phyloP scores from a whole-genome alignment of 2,113 vertebrate genomes.

The Eulemur rufifrons region DNA sequence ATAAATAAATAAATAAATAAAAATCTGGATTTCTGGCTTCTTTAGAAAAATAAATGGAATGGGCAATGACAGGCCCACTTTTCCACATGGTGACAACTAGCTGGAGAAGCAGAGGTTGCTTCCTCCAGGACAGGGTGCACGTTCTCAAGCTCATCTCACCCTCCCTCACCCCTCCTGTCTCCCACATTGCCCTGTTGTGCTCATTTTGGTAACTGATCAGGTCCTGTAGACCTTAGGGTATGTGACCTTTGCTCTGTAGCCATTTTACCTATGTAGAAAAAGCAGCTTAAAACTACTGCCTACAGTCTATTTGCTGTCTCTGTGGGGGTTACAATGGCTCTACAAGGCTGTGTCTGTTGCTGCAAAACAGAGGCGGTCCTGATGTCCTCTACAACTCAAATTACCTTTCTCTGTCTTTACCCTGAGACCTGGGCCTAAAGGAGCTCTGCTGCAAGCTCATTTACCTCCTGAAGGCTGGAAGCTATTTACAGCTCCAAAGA shows the following conservation, averaged over 20 bases:
- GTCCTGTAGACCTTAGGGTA: background rate
- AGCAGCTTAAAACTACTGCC: background rate
- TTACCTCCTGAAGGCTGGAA: conserved; percentile 52
- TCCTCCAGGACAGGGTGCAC: background rate
- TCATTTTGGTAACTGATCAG: background rate
- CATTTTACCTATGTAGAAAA: background rate
- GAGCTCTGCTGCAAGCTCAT: conserved; percentile 7
- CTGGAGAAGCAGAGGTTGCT: background rate
- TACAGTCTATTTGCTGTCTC: background rate
- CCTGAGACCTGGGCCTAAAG: background rate
- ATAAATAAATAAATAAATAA: background rate
- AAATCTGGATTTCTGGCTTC: background rate
- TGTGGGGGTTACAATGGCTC: background rate
- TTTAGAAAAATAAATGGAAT: background rate
- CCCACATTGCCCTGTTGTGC: background rate
- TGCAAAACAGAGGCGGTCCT: background rate
- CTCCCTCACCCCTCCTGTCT: background rate
- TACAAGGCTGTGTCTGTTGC: background rate
- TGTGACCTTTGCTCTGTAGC: background rate
- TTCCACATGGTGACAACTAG: background rate
- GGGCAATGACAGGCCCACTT: background rate
- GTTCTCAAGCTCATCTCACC: background rate
- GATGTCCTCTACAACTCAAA: background rate
- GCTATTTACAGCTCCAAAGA: conserved; percentile 59
- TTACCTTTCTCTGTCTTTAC: background rate